These are phyloP conservation scores for Lomographa bimaculata DNA, from an alignment of 2,888 invertebrate species.

Conservation along the genomic window DNA sequence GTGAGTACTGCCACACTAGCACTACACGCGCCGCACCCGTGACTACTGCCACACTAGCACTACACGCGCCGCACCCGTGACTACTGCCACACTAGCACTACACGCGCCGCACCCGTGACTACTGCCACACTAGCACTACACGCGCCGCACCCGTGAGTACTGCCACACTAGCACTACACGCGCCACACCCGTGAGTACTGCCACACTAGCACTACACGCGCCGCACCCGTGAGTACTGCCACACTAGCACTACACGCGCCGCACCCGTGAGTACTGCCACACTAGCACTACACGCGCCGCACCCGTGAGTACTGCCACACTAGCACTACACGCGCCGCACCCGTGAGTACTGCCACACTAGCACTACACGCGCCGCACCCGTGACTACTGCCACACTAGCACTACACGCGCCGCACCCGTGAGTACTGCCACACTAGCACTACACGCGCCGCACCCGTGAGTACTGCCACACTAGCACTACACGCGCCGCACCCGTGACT, in stretches of 20 bases:
- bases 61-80: too few species aligned
- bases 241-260: too few species aligned
- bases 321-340: too few species aligned
- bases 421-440: conserved; percentile 9
- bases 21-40: conserved; percentile 84
- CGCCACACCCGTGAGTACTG: conserved; percentile 81
- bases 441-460: conserved; percentile 66
- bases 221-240: too few species aligned
- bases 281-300: too few species aligned
- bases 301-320: too few species aligned
- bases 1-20: not conserved
- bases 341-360: too few species aligned
- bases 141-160: conserved; percentile 87
- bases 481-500: conserved; percentile 87
- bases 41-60: conserved; percentile 45
- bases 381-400: conserved; percentile 85
- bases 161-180: conserved; percentile 83
- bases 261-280: conserved; percentile 52
- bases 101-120: conserved; percentile 84
- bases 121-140: conserved; percentile 95
- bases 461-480: conserved; percentile 96
- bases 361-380: conserved; percentile 85
- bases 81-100: too few species aligned
- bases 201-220: conserved; percentile 34
- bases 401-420: conserved; percentile 82